Percentiles rank a stretch among this genome's conserved stretches.
phyloP scores from a whole-genome alignment of 37 sponge, comb jelly and placozoan genomes.

The Ianthella basta region DNA sequence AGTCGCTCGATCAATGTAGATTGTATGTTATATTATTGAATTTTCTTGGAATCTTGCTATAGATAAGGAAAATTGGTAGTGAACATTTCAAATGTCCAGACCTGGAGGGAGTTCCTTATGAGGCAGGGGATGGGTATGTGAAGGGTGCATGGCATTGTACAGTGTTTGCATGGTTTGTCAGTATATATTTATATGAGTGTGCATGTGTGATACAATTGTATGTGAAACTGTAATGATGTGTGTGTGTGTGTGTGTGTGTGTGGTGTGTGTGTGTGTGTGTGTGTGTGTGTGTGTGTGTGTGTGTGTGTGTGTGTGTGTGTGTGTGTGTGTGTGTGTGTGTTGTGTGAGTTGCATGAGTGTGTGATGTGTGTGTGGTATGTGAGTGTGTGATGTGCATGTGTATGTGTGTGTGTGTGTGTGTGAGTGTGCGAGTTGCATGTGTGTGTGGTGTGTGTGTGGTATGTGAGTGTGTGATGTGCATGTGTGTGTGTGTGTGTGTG shows the following conservation, averaged over 20 bases:
- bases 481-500: conserved; percentile 12
- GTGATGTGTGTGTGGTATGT: neutral
- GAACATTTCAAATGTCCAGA: neutral
- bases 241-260: no score
- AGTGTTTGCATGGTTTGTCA: no score
- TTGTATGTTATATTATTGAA: neutral
- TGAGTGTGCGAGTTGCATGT: conserved; percentile 10
- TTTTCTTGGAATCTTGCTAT: neutral
- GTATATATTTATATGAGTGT: no score
- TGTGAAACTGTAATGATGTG: neutral
- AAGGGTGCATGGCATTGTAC: no score
- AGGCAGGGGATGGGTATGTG: neutral
- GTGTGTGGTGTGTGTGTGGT: conserved; percentile 23
- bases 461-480: neutral
- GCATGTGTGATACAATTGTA: neutral
- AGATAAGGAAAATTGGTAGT: neutral
- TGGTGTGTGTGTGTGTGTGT: conserved; percentile 26
- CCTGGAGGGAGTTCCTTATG: neutral
- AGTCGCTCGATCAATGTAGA: no score
- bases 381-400: neutral
- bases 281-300: conserved; percentile 29
- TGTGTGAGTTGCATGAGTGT: neutral
- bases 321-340: conserved; percentile 29
- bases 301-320: conserved; percentile 26
- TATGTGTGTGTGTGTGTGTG: conserved; percentile 11